Evolutionary conservation across 2,797 vertebrate species (phyloP), one percentile per base, ranked within the genome.

Genomic region (Sciurus vulgaris): DNA sequence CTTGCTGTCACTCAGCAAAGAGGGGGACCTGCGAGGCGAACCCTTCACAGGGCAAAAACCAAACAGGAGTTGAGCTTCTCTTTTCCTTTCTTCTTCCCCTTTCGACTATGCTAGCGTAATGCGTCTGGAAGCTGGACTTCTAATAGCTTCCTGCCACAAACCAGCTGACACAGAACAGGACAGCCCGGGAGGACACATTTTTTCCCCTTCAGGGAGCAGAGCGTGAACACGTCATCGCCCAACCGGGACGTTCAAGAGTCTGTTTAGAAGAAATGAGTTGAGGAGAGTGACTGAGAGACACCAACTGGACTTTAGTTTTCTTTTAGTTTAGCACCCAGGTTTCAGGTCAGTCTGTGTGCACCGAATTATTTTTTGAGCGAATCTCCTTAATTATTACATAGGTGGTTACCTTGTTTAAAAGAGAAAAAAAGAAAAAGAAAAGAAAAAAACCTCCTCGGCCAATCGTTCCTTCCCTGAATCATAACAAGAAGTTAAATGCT

Each of bases 71-170:
- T 20, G 20, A 7, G 24, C 35, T 86, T 88, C 90, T 90, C 61
- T 83, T 67, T 67, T n/a, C 67, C 69, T 89, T 82, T 51, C 72
- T 44, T 35, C 72, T 81, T 82, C 73, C 59, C 72, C 73, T 73
- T 96, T 72, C 41, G 95, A 84, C 73, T 74, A 98, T 96, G 98
- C 98, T 98, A 99, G 98, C 98, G 97, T 98, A 98, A 98, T 96
- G 98, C 97, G 98, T 98, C 97, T 98, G 98, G 97, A 99, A 98
- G 97, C 98, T 97, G 86, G 98, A 97, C 97, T 98, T 98, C 93
- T 98, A 98, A 98, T 97, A 98, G 98, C 98, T 99, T 99, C 98
- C 98, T 98, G 99, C 98, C 98, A 98, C 98, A 98, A 98, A 97
- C 97, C 97, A 97, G 96, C 79, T 96, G 98, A 98, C 98, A 97